phyloP scores from a whole-genome alignment of 2,888 invertebrate species.

The Napeogenes sylphis region DNA sequence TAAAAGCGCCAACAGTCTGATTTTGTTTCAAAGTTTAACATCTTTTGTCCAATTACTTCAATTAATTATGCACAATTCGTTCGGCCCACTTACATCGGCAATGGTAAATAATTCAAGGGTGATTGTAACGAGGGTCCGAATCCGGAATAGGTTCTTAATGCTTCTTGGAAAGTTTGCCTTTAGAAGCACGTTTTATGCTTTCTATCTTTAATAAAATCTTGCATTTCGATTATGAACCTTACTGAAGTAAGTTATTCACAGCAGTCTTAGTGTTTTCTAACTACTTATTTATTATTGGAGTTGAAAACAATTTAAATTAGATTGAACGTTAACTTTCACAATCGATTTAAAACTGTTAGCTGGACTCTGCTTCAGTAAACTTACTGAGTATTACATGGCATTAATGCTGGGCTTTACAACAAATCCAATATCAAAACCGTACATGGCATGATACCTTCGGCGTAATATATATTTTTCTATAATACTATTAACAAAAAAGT shows the following conservation, averaged over 20 bases:
- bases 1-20: slow-evolving; percentile 16
- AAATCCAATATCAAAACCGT: too few species aligned
- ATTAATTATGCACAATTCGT: slow-evolving; percentile 73
- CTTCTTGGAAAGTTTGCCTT: slow-evolving; percentile 51
- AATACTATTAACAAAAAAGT: slow-evolving; percentile 4
- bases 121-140: slow-evolving; percentile 70
- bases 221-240: slow-evolving; percentile 15
- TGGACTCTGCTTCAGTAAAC: not conserved
- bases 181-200: slow-evolving; percentile 46
- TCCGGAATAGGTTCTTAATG: slow-evolving; percentile 56
- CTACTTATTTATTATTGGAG: not conserved
- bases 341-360: not conserved
- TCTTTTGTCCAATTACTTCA: slow-evolving; percentile 17
- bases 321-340: not conserved
- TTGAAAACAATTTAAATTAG: not conserved
- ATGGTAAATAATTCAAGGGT: slow-evolving; percentile 71
- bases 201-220: slow-evolving; percentile 35
- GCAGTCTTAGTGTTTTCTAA: not conserved
- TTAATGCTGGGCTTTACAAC: not conserved
- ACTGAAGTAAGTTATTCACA: not conserved
- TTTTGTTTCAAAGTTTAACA: slow-evolving; percentile 15
- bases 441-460: too few species aligned
- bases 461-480: slow-evolving; percentile 2
- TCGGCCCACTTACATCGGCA: slow-evolving; percentile 60
- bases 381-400: not conserved